These are phyloP conservation scores for Anthrax anthrax DNA, from an alignment of 2,888 invertebrate genomes.

Conservation along the genomic window DNA sequence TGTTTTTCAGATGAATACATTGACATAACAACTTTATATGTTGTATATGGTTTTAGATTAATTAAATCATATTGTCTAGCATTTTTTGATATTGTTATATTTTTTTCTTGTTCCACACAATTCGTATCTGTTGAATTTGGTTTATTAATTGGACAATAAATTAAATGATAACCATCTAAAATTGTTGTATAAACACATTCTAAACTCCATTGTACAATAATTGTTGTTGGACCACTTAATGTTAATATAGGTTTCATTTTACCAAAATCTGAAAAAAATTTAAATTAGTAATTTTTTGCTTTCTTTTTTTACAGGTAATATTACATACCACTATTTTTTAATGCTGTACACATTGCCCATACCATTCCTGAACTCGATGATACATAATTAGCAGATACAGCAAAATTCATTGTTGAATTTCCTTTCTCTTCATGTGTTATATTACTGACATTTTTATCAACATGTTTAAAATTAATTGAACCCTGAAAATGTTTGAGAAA, in stretches of 20 bases:
- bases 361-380: constrained; percentile 66
- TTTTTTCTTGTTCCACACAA: constrained; percentile 36
- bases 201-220: constrained; percentile 60
- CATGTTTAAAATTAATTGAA: constrained; percentile 43
- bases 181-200: constrained; percentile 61
- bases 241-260: constrained; percentile 44
- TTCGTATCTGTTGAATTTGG: background rate
- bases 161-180: constrained; percentile 58
- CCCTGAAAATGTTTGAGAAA: constrained; percentile 39
- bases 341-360: constrained; percentile 56
- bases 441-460: constrained; percentile 25
- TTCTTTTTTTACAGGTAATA: too few species aligned
- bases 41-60: constrained; percentile 56
- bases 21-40: constrained; percentile 55
- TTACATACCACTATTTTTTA: constrained; percentile 13
- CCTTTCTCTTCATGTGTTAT: constrained; percentile 36
- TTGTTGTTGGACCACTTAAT: constrained; percentile 36
- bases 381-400: constrained; percentile 61
- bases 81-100: constrained; percentile 15
- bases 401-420: constrained; percentile 48
- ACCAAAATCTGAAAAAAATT: constrained; percentile 26
- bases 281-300: background rate
- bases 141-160: constrained; percentile 51
- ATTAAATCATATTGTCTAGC: constrained; percentile 39
- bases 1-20: constrained; percentile 42